These are phyloP conservation scores for Halcyon chelicuti DNA, from an alignment of 2,797 vertebrate genomes.

Conservation along the genomic window DNA sequence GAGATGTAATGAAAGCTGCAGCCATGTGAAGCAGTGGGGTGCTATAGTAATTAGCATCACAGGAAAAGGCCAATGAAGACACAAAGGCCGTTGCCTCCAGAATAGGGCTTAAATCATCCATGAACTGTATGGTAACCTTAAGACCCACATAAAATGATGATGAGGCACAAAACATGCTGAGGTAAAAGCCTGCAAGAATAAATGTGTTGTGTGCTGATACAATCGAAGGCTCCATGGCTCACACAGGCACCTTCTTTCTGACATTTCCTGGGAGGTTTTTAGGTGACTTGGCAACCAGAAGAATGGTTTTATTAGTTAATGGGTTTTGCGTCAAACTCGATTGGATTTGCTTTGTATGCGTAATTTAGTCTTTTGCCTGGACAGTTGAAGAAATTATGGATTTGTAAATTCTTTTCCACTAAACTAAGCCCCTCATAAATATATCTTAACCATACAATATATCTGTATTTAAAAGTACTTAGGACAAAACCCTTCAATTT, in stretches of 20 bases:
- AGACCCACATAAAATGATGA: background rate
- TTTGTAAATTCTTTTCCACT: background rate
- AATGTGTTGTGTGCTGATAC: background rate
- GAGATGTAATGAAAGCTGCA: slow-evolving; percentile 13
- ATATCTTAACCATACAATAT: background rate
- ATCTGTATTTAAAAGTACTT: background rate
- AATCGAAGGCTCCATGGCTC: background rate
- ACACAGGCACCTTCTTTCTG: background rate
- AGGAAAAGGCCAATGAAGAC: background rate
- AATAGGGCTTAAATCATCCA: background rate
- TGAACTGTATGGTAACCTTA: background rate
- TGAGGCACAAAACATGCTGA: background rate
- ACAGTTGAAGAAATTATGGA: background rate
- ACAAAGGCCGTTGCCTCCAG: background rate
- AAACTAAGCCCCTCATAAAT: background rate
- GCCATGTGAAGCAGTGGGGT: background rate
- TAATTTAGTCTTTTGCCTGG: background rate
- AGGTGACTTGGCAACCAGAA: background rate
- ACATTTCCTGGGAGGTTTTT: slow-evolving; percentile 5
- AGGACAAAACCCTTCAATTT: background rate
- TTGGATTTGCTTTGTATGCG: background rate
- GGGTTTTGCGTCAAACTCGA: background rate
- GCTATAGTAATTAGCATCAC: slow-evolving; percentile 4
- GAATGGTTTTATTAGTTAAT: slow-evolving; percentile 24
- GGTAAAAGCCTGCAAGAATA: background rate